These are phyloP conservation scores for Solea solea DNA, from an alignment of 2,113 vertebrate species.

Conservation along the genomic window DNA sequence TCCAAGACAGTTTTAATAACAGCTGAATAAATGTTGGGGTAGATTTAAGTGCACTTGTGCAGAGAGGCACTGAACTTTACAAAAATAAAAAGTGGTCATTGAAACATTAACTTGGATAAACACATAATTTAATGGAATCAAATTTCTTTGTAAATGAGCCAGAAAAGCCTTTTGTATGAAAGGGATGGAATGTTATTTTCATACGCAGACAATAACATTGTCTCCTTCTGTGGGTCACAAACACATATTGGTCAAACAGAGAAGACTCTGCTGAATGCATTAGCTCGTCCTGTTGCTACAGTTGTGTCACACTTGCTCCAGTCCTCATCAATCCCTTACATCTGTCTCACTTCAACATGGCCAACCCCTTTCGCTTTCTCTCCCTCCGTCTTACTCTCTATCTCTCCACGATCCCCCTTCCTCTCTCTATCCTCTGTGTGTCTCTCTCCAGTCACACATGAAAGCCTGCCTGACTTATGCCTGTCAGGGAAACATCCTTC, in stretches of 20 bases:
- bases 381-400: constrained; percentile 9
- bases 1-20: not conserved
- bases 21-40: not conserved
- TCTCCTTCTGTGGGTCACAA: constrained; percentile 11
- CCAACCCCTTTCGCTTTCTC: constrained; percentile 23
- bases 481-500: constrained; percentile 73
- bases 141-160: not conserved
- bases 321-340: constrained; percentile 72
- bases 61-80: not conserved
- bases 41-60: constrained; percentile 8
- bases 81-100: not conserved
- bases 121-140: no score
- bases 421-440: constrained; percentile 51
- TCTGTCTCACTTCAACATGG: constrained; percentile 71
- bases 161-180: not conserved
- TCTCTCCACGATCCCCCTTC: constrained; percentile 37
- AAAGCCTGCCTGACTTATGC: constrained; percentile 70
- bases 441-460: constrained; percentile 68
- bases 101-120: not conserved
- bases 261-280: constrained; percentile 31
- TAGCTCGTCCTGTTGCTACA: constrained; percentile 48
- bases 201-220: not conserved
- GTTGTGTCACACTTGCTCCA: constrained; percentile 56
- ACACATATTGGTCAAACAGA: constrained; percentile 23
- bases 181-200: not conserved